Percentiles rank a stretch among this genome's conserved stretches.
Evolutionary conservation across 2,888 invertebrate genomes (phyloP).

Genomic region (Acheta domesticus): DNA sequence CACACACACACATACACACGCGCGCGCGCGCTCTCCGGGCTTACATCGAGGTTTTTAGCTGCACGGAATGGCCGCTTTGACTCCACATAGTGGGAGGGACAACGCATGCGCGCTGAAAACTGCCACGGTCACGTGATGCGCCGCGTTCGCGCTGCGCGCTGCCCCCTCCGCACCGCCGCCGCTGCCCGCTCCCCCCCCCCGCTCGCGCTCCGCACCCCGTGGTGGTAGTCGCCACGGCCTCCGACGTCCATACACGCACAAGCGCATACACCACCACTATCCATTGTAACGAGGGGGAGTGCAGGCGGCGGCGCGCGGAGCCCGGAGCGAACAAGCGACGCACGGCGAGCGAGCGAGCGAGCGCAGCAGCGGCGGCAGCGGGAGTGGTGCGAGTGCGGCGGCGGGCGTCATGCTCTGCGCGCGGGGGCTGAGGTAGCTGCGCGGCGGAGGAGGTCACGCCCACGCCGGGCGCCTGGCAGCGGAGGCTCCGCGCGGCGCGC

Average conservation of each 20-base stretch:
- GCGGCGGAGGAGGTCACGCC: too few species aligned
- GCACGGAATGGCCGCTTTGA: conserved; percentile 34
- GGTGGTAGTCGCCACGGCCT: not conserved
- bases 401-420: too few species aligned
- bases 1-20: not conserved
- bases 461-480: too few species aligned
- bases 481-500: not conserved
- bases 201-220: not conserved
- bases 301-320: conserved; percentile 18
- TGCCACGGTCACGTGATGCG: conserved; percentile 30
- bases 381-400: too few species aligned
- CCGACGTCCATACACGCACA: not conserved
- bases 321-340: not conserved
- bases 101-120: conserved; percentile 32
- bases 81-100: conserved; percentile 34
- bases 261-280: not conserved
- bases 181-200: not conserved
- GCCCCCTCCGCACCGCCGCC: not conserved
- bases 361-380: too few species aligned
- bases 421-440: too few species aligned
- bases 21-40: not conserved
- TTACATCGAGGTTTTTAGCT: conserved; percentile 28
- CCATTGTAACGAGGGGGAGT: conserved; percentile 23
- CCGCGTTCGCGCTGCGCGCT: conserved; percentile 20
- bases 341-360: not conserved